phyloP scores from a whole-genome alignment of 1,140 invertebrate species.

The Spodoptera frugiperda region DNA sequence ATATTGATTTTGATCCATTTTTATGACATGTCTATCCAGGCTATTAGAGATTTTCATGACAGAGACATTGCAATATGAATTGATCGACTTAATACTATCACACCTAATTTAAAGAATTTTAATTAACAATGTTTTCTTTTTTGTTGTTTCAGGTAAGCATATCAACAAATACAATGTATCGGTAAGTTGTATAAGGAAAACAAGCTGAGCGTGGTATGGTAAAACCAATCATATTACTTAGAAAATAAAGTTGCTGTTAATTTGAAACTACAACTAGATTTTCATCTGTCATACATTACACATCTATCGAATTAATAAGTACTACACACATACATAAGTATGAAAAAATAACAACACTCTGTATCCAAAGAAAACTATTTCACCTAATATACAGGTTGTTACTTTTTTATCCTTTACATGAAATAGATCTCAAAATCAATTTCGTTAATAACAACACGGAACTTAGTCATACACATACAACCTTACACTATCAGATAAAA shows the following conservation, averaged over 20 bases:
- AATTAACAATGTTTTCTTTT: conserved; percentile 12
- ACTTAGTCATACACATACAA: background rate
- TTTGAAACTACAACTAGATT: no score
- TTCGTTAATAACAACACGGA: conserved; percentile 10
- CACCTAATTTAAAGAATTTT: background rate
- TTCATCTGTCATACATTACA: no score
- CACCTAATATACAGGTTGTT: background rate
- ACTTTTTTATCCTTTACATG: background rate
- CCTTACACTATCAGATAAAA: conserved; percentile 31
- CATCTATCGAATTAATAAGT: no score
- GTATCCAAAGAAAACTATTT: background rate
- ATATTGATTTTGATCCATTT: no score
- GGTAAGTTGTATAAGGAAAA: conserved; percentile 13
- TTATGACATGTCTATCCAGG: no score
- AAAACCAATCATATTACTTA: no score
- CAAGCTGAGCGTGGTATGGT: background rate
- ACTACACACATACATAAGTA: no score
- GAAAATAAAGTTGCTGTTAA: no score
- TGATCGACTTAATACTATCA: no score
- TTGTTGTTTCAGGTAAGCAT: conserved; percentile 30
- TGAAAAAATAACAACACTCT: background rate
- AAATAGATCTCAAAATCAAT: background rate
- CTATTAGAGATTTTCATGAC: no score
- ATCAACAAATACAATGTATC: background rate
- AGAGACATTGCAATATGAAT: no score